Base-by-base conservation (phyloP, 1,140 invertebrate genomes). In the Bombus cullumanus region DNA sequence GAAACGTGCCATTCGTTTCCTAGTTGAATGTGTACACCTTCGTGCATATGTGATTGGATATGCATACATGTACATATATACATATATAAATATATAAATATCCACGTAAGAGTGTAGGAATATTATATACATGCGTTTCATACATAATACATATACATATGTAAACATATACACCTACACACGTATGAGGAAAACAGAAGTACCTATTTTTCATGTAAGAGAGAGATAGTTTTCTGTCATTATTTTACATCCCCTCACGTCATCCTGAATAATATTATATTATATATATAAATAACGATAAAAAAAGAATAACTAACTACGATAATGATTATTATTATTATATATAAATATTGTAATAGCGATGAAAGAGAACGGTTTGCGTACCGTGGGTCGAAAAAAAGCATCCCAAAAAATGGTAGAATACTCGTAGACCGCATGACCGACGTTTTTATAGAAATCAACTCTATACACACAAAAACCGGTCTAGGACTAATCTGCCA, bases 171-270 rank as follows among this genome's bases (percentile, higher is more conserved):
- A 89, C 78, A 89, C 75, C 64, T 89, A 81, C 80, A 85, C 82
- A 83, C 76, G 66, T 78, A 76, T 75, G 86, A 87, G 76, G 91
- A 90, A 92, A 90, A 92, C 85, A 90, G 74, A 91, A 83, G 86
- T 92, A 93, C 89, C 89, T 94, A 93, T 94, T 93, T 94, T 93
- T 94, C 91, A 91, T 92, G 92, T 90, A 88, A 92, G 87, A 94
- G 92, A 90, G 90, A 94, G 90, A 94, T 94, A 94, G 92, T 92
- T 93, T 92, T 92, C 89, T 93, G 93, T 92, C 93, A 93, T 94
- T 90, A 92, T 94, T 93, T 93, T 93, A 92, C 91, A 93, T 92
- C 88, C 90, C 90, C 90, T 85, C 88, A 85, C 72, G 66, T 90
- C 82, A 90, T 89, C 62, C 83, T 81, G 59, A 83, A 83, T 71